Base-by-base conservation (phyloP, 2,888 invertebrate species). In the Ophraella communa region DNA sequence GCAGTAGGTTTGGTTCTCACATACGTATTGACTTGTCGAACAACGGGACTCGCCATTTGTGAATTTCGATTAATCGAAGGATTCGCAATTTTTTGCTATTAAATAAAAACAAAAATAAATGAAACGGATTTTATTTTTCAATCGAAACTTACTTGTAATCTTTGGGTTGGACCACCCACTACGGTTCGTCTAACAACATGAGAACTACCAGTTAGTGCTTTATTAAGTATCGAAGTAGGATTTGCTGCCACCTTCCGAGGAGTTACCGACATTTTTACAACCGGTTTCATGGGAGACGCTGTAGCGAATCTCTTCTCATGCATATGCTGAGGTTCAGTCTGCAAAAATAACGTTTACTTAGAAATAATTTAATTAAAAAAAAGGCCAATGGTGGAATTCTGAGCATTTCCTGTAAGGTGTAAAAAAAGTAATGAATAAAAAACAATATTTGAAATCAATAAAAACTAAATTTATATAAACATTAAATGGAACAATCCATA, bases 191-290 rank as follows among this genome's bases (percentile, higher is more conserved):
- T 82, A 76, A 62, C 81, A 70, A 78, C 79, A 47, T 77, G 78
- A 0, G 78, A n/a, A n/a, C n/a, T 75, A 72, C 73, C 81, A 68
- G 67, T 75, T 33, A 74, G 73, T 27, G 72, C 82, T 76, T 64
- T 83, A 78, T 63, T 84, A 66, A 62, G 79, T 77, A 73, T 83
- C 74, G 55, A 83, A 76, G 63, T 81, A 77, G 65, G 60, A 8
- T 4, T 80, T 77, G n/a, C 82, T 77, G 20, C 80, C 77, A 27
- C 79, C 78, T 30, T 70, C 20, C 59, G 35, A 11, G 68, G 49
- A 10, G 60, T 59, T 27, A 66, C 66, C 5, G 68, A 61, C 35
- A 67, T 58, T 55, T 53, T 64, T 18, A 65, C 56, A 8, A 61
- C 60, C 3, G 61, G 62, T 17, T 54, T 64, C 39, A 51, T 42